phyloP scores from a whole-genome alignment of 2,888 invertebrate genomes.

The Watsonalla cultraria region DNA sequence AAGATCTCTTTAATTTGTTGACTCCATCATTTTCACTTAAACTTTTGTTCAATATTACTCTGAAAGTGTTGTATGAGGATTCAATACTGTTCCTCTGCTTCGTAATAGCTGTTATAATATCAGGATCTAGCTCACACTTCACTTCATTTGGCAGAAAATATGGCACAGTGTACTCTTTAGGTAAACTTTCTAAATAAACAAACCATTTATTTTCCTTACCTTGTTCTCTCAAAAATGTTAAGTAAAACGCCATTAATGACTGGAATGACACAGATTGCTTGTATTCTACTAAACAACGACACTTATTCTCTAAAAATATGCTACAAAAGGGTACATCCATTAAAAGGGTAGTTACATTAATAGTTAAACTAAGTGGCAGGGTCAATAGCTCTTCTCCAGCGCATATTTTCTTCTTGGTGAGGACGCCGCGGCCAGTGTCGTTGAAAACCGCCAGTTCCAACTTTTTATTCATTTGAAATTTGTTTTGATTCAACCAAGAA shows the following conservation, averaged over 20 bases:
- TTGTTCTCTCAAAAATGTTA: conserved; percentile 83
- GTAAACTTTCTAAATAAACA: conserved; percentile 84
- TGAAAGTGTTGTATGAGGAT: conserved; percentile 62
- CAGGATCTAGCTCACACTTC: conserved; percentile 75
- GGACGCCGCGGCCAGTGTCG: conserved; percentile 86
- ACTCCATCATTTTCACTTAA: conserved; percentile 52
- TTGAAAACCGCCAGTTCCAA: conserved; percentile 79
- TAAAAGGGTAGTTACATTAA: conserved; percentile 79
- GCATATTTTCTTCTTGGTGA: conserved; percentile 76
- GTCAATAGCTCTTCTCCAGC: conserved; percentile 80
- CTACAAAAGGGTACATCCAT: conserved; percentile 74
- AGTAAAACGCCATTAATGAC: conserved; percentile 85
- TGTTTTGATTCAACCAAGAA: conserved; percentile 73
- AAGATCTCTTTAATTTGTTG: conserved; percentile 54
- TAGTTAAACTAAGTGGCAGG: conserved; percentile 79
- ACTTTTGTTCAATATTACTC: conserved; percentile 57
- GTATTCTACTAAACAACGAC: conserved; percentile 62
- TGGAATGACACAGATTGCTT: conserved; percentile 79
- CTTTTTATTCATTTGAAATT: conserved; percentile 77
- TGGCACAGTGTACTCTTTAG: conserved; percentile 81
- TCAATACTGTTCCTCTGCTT: conserved; percentile 73
- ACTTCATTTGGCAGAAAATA: conserved; percentile 81
- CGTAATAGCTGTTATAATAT: conserved; percentile 72
- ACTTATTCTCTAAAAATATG: conserved; percentile 56
- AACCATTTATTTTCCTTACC: conserved; percentile 76